phyloP scores from a whole-genome alignment of 1,140 invertebrate genomes.

The Heterodera schachtii region DNA sequence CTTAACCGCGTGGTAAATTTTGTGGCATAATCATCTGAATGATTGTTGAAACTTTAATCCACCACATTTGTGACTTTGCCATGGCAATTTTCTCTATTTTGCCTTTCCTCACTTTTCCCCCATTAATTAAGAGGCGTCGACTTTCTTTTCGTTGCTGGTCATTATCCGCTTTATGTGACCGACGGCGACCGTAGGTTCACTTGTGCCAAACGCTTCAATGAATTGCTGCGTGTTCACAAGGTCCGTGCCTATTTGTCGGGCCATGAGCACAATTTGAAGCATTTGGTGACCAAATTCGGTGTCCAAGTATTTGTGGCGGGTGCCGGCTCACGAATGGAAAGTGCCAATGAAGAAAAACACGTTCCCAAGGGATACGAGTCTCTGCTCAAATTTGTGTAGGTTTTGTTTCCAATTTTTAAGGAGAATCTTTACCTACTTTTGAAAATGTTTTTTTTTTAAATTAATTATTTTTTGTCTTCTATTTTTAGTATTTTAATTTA shows the following conservation, averaged over 20 bases:
- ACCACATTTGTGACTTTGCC: not conserved
- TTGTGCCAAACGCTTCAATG: not conserved
- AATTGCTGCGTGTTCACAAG: not conserved
- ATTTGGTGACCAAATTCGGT: slow-evolving; percentile 27
- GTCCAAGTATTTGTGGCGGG: slow-evolving; percentile 5
- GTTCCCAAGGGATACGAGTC: not conserved
- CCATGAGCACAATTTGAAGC: slow-evolving; percentile 25
- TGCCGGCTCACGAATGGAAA: slow-evolving; percentile 21
- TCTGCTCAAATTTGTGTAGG: not conserved
- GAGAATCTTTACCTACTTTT: no score
- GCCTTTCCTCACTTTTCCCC: no score
- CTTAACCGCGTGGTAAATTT: no score
- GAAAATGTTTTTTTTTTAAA: no score
- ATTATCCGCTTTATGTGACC: slow-evolving; percentile 16
- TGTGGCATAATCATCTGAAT: no score
- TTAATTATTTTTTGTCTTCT: no score
- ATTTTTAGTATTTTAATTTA: no score
- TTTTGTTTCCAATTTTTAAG: no score
- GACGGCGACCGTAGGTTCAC: not conserved
- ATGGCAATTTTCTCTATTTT: slow-evolving; percentile 6
- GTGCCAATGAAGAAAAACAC: slow-evolving; percentile 5
- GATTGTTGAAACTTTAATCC: no score
- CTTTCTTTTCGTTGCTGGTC: slow-evolving; percentile 25
- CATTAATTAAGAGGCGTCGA: slow-evolving; percentile 1
- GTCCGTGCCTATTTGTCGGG: slow-evolving; percentile 51